Evolutionary conservation across 2,113 vertebrate genomes (phyloP).

Genomic region (Brachionichthys hirsutus): DNA sequence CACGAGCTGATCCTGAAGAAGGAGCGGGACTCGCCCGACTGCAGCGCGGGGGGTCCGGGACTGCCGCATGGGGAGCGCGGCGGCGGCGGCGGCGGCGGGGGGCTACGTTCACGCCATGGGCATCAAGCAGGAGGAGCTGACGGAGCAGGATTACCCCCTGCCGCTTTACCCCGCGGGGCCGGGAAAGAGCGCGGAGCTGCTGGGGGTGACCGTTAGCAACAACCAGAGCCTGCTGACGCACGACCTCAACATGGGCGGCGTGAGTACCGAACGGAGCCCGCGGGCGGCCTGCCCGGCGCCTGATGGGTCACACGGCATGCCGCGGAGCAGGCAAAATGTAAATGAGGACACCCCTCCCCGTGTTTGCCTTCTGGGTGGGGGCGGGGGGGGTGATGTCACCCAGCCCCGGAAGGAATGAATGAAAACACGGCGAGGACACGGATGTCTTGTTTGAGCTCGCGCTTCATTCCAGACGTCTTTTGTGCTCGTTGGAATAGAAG

Average conservation of each 20-base stretch:
- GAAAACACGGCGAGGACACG: slow-evolving; percentile 60
- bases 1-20: slow-evolving; percentile 96
- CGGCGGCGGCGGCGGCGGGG: slow-evolving; percentile 42
- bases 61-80: slow-evolving; percentile 39
- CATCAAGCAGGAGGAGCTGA: slow-evolving; percentile 94
- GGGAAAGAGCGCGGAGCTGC: slow-evolving; percentile 77
- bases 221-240: slow-evolving; percentile 85
- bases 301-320: neutral
- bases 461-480: slow-evolving; percentile 62
- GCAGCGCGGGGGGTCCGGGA: slow-evolving; percentile 62
- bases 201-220: slow-evolving; percentile 80
- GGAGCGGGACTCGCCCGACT: slow-evolving; percentile 85
- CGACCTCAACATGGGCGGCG: slow-evolving; percentile 83
- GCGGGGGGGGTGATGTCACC: slow-evolving; percentile 63
- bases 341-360: slow-evolving; percentile 15
- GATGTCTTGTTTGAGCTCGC: slow-evolving; percentile 65
- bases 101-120: slow-evolving; percentile 87
- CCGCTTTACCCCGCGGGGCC: slow-evolving; percentile 77
- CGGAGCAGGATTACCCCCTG: slow-evolving; percentile 87
- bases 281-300: slow-evolving; percentile 22
- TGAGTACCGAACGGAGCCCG: slow-evolving; percentile 58
- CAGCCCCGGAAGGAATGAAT: slow-evolving; percentile 49
- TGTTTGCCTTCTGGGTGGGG: slow-evolving; percentile 14
- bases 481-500: slow-evolving; percentile 57
- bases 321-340: slow-evolving; percentile 37